Evolutionary conservation across 30 jellyfish, hydroid and myxozoan species (phyloP).

Genomic region (Rhopilema esculentum): DNA sequence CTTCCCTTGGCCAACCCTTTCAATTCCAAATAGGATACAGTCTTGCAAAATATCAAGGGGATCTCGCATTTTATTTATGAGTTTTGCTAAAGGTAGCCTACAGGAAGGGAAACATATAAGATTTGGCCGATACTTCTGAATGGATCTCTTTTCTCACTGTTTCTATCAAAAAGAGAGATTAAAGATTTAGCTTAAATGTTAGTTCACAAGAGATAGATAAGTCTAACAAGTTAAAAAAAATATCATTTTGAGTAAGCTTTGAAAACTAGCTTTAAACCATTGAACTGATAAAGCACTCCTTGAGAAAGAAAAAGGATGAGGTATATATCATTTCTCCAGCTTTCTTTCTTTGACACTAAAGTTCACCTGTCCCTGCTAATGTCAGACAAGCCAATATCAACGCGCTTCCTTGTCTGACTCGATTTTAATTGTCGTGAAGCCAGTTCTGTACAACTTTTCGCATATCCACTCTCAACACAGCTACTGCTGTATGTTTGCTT

Average conservation of each 20-base stretch:
- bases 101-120: too few species aligned
- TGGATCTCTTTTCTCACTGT: too few species aligned
- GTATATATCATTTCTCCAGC: neutral
- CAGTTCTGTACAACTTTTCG: neutral
- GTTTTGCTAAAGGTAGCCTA: too few species aligned
- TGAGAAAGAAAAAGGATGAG: neutral
- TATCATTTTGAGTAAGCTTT: neutral
- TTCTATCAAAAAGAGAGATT: too few species aligned
- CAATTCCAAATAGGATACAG: too few species aligned
- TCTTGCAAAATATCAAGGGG: too few species aligned
- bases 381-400: neutral
- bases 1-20: too few species aligned
- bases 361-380: neutral
- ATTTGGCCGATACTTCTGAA: too few species aligned
- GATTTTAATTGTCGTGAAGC: neutral
- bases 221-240: too few species aligned
- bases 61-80: too few species aligned
- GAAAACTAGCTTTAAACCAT: neutral
- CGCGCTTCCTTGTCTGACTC: neutral
- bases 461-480: conserved; percentile 5
- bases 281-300: neutral
- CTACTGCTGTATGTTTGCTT: conserved; percentile 8
- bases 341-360: neutral
- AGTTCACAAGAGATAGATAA: too few species aligned
- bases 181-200: too few species aligned